Base-by-base conservation (phyloP, 1,140 invertebrate genomes). In the Saccostrea echinata region DNA sequence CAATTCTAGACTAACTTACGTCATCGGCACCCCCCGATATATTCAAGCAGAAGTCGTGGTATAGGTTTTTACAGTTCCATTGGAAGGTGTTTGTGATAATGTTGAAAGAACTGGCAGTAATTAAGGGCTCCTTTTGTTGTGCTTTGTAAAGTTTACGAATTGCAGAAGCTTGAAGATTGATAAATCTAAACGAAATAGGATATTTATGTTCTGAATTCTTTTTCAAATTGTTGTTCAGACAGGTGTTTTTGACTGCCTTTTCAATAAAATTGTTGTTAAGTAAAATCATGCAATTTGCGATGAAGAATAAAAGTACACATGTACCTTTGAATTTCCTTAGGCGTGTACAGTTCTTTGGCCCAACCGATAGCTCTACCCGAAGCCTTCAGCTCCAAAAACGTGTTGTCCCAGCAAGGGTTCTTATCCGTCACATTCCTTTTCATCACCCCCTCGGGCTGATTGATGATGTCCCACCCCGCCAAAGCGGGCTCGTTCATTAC, bases 61-160 rank as follows among this genome's bases (percentile, higher is more conserved):
- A 84, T 9, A 84, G 30, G 27, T 84, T 84, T 33, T 84, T 84
- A 55, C 83, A 84, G 9, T 84, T 55, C 83, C 83, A 84, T 11
- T 55, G 52, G 53, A 84, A 84, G n/a, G 83, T 84, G n/a, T 57
- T 57, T 0, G 83, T 57, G 18, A 84, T 84, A 0, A 61, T 55
- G 27, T 84, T 55, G 30, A 33, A 84, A 21, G 83, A 55, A 53
- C 83, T 61, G 11, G 52, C 83, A 16, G 83, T 84, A n/a, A 84
- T 84, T 57, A 57, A 21, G 8, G 83, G 83, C 18, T 84, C 83
- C 33, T 53, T 33, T 18, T 30, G 24, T 12, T 53, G 43, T 12
- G 52, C 52, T 61, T 84, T 84, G 55, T 84, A 84, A 24, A 57
- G 43, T 84, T 84, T 84, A 21, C 83, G 43, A 55, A 84, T 84